phyloP scores from a whole-genome alignment of 2,797 vertebrate genomes.

The Diplodus puntazzo region DNA sequence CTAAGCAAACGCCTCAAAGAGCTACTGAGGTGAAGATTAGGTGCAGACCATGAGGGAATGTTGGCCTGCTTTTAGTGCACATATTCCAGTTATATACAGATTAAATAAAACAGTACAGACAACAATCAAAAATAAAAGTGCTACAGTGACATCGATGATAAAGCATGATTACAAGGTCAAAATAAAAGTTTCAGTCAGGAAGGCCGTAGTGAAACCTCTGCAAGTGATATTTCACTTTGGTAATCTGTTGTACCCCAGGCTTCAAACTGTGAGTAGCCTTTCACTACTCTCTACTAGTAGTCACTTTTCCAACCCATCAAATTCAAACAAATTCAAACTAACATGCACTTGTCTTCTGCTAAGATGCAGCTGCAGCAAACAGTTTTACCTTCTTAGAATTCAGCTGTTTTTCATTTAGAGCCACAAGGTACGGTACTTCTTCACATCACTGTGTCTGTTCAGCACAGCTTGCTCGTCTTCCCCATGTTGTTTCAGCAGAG shows the following conservation, averaged over 20 bases:
- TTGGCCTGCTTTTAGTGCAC: slow-evolving; percentile 55
- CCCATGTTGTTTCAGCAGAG: not conserved
- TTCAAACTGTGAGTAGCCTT: slow-evolving; percentile 15
- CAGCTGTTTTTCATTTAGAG: not conserved
- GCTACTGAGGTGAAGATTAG: not conserved
- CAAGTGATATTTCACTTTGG: slow-evolving; percentile 17
- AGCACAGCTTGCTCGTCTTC: not conserved
- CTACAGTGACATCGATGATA: slow-evolving; percentile 59
- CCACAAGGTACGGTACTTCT: too few species aligned
- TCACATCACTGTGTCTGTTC: not conserved
- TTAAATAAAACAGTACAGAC: slow-evolving; percentile 33
- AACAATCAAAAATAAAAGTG: slow-evolving; percentile 70
- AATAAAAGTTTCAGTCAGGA: not conserved
- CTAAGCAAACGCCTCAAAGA: not conserved
- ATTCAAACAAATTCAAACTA: not conserved
- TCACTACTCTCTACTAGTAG: too few species aligned
- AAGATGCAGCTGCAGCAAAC: not conserved
- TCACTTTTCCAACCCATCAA: not conserved
- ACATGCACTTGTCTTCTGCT: not conserved
- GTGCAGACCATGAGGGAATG: not conserved
- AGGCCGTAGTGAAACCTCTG: not conserved
- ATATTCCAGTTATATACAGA: slow-evolving; percentile 47
- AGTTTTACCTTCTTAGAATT: not conserved
- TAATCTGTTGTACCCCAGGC: not conserved
- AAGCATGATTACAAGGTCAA: slow-evolving; percentile 37